Evolutionary conservation across 2,888 invertebrate species (phyloP).

Genomic region (Drosophila fulvimacula): DNA sequence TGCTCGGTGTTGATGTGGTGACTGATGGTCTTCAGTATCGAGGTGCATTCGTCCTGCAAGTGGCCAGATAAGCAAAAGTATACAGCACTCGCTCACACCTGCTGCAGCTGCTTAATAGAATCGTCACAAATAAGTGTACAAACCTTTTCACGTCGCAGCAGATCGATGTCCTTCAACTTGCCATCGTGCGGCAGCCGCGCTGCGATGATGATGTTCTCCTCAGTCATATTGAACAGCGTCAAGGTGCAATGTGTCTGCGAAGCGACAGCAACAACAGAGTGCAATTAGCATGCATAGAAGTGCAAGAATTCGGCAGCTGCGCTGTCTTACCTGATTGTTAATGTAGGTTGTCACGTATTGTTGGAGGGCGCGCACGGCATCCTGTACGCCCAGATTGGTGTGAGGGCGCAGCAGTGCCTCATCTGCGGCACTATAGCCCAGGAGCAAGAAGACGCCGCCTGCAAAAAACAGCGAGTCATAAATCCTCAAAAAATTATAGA

Average conservation of each 20-base stretch:
- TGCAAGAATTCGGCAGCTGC: not conserved
- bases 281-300: constrained; percentile 46
- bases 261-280: constrained; percentile 4
- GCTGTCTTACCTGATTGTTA: constrained; percentile 88
- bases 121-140: constrained; percentile 30
- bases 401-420: constrained; percentile 92
- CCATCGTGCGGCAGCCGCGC: constrained; percentile 90
- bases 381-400: constrained; percentile 93
- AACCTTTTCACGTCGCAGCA: constrained; percentile 91
- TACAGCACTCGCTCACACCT: constrained; percentile 5
- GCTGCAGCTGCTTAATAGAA: constrained; percentile 6
- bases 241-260: constrained; percentile 92
- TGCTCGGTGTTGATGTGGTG: constrained; percentile 94
- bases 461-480: constrained; percentile 50
- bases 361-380: constrained; percentile 92
- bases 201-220: constrained; percentile 94
- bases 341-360: constrained; percentile 90
- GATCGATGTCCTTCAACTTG: constrained; percentile 88
- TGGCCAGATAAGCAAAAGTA: constrained; percentile 39
- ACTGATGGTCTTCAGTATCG: constrained; percentile 92
- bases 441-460: constrained; percentile 94
- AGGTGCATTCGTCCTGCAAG: constrained; percentile 93
- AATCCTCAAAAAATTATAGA: constrained; percentile 52
- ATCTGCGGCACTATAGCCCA: constrained; percentile 96
- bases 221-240: constrained; percentile 93